Base-by-base conservation (phyloP, 2,113 vertebrate species). In the Loxodonta africana region DNA sequence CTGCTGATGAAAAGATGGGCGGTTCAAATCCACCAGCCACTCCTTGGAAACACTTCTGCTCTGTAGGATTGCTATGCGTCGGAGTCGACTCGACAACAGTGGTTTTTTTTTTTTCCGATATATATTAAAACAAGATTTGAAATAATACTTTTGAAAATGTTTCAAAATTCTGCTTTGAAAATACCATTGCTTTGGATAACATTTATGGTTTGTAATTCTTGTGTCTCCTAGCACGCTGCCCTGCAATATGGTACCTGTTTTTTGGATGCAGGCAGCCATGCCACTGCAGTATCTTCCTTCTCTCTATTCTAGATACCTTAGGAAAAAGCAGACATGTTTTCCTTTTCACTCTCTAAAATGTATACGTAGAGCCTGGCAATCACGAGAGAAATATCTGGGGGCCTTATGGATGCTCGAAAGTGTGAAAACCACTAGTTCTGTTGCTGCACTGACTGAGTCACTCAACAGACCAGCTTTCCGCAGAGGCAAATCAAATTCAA, bases 61-160 rank as follows among this genome's bases (percentile, higher is more conserved):
- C 51, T 53, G 51, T 53, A 53, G 12, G 53, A 17, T 57, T 14
- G 15, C 53, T 57, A 57, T 14, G 14, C 12, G 53, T 57, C 53
- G 15, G 15, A 57, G 15, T 57, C 15, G 4, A 15, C 53, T 57
- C 15, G 15, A 57, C 53, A 57, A 14, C 15, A 57, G 53, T 57
- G 53, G 48, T 8, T 48, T 57, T 57, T 57, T 57, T 57, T 53
- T 53, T 53, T 53, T 53, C 12, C 12, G 12, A 57, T 57, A 17
- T 57, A 17, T 57, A 14, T 57, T 3, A 90, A 67, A 93, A 37
- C 37, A 37, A 37, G 37, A 69, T 83, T 73, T 76, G 73, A 87
- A 88, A 33, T 91, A 65, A 48, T 53, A n/a, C 33, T 92, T 95
- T 67, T 73, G n/a, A 67, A 90, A 90, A 65, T 65, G 20, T 51